Percentiles rank a stretch among this genome's conserved stretches.
Evolutionary conservation across 2,113 vertebrate species (phyloP).

Genomic region (Helogale parvula): DNA sequence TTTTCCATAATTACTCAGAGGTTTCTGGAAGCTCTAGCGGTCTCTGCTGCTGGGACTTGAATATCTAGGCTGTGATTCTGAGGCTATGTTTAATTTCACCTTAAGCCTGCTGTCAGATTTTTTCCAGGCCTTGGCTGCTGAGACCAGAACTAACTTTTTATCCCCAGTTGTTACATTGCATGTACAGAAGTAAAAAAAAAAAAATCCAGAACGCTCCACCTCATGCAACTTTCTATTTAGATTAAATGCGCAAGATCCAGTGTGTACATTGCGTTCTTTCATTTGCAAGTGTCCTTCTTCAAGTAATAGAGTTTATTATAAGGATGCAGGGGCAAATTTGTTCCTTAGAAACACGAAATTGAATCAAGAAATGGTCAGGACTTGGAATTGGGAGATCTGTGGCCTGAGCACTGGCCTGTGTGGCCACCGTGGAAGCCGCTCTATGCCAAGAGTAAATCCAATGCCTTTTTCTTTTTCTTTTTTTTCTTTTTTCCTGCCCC

Average conservation of each 20-base stretch:
- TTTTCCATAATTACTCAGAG: conserved; percentile 48
- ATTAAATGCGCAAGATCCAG: neutral
- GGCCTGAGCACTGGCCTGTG: neutral
- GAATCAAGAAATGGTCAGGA: neutral
- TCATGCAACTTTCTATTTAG: neutral
- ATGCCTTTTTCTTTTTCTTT: neutral
- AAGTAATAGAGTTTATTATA: neutral
- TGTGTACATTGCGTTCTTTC: neutral
- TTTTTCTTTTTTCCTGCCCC: no score
- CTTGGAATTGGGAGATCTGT: neutral
- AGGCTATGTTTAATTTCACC: conserved; percentile 52
- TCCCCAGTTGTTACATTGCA: neutral
- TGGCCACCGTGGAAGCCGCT: neutral
- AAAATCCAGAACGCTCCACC: neutral
- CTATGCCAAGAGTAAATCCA: neutral
- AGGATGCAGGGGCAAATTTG: neutral
- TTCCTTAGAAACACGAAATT: neutral
- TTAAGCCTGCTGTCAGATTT: conserved; percentile 40
- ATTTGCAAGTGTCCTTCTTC: neutral
- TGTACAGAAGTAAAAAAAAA: conserved; percentile 17
- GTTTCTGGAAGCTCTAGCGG: neutral
- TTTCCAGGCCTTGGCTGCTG: conserved; percentile 6
- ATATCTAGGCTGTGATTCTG: neutral
- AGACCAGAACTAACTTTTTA: neutral
- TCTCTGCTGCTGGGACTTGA: neutral